Evolutionary conservation across 2,113 vertebrate species (phyloP), one percentile per base, ranked within the genome.

Genomic region (Excalfactoria chinensis): DNA sequence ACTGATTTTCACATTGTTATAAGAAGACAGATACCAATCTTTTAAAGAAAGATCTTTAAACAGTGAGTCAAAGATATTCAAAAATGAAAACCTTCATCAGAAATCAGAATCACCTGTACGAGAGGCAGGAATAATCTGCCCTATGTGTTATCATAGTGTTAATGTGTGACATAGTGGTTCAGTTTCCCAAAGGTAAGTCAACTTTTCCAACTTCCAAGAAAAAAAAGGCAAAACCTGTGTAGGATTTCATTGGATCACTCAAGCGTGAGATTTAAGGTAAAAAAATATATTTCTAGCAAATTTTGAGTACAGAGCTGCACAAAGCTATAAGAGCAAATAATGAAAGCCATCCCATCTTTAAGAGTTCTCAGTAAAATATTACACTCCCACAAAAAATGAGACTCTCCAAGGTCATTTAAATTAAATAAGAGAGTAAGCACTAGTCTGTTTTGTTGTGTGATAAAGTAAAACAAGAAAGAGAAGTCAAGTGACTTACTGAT

Each of bases 11-110:
- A 58, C 13, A 91, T 93, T 81, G 44, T 75, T 66, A 22, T 49
- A 78, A 88, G 62, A 81, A 91, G 92, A 83, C 41, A 95, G 22
- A 37, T 46, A 51, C 20, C 40, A 90, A 6, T 19, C 28, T 87
- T 95, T 93, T 35, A 68, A 56, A 88, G 87, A 86, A 79, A 76
- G 75, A 64, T 74, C 37, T 76, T 84, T 77, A 62, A 28, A 55
- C 21, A 58, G 76, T 6, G 2, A 94, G 62, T 41, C 53, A 85
- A 68, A 62, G 23, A 51, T 41, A 19, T 73, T 37, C 49, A 53
- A 89, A 73, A 73, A n/a, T n/a, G n/a, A n/a, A n/a, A 74, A 26
- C 5, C 34, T 84, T 22, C 9, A 43, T 55, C 73, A 63, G 11
- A 82, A 89, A 78, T 6, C 7, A 62, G 30, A 15, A 26, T 3